phyloP scores from a whole-genome alignment of 2,113 vertebrate genomes.

The Neodontobutis hainanensis region DNA sequence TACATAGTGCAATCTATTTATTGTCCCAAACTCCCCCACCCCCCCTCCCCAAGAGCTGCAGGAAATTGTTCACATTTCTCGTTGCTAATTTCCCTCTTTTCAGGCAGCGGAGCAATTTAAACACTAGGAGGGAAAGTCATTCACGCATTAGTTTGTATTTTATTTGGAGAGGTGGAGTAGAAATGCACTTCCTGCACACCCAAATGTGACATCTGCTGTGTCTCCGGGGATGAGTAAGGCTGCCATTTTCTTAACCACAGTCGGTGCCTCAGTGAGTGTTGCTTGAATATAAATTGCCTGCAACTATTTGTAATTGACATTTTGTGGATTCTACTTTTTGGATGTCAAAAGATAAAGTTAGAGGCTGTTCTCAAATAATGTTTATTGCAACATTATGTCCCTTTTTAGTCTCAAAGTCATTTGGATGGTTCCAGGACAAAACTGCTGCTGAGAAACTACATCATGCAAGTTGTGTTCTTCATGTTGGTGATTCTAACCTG shows the following conservation, averaged over 20 bases:
- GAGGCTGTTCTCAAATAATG: neutral
- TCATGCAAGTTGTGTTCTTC: too few species aligned
- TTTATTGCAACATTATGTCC: too few species aligned
- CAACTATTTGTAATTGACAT: constrained; percentile 14
- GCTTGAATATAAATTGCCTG: constrained; percentile 7
- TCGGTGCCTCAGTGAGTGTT: neutral
- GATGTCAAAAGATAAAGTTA: constrained; percentile 1
- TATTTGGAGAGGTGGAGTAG: neutral
- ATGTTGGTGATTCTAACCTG: too few species aligned
- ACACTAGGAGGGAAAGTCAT: constrained; percentile 1
- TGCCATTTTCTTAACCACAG: constrained; percentile 12
- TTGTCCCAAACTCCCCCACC: neutral
- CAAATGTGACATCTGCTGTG: constrained; percentile 2
- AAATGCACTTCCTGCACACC: neutral
- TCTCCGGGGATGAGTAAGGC: neutral
- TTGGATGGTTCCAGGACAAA: too few species aligned
- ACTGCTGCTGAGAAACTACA: too few species aligned
- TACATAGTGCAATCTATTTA: neutral
- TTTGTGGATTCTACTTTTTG: constrained; percentile 6
- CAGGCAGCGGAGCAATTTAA: neutral
- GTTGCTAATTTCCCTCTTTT: neutral
- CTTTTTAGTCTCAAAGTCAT: too few species aligned
- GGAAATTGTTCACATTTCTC: neutral
- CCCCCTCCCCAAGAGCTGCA: neutral
- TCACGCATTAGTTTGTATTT: constrained; percentile 6